Evolutionary conservation across 2,113 vertebrate genomes (phyloP), one percentile per base, ranked within the genome.

Genomic region (Microtus montanus): DNA sequence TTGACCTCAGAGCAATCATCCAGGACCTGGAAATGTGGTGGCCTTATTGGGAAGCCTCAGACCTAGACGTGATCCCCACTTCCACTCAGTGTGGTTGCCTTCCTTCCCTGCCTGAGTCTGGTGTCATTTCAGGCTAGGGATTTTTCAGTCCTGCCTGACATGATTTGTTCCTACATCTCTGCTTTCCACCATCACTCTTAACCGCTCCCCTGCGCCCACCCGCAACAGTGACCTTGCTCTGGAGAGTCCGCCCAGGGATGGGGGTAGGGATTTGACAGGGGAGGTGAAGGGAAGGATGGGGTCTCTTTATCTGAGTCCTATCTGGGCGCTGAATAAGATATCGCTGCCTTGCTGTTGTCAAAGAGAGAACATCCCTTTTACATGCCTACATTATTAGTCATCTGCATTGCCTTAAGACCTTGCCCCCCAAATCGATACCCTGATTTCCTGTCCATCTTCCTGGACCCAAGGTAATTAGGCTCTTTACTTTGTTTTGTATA

Each of bases 401-500:
- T 94, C 95, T 82, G 87, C 41, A 94, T 93, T 75, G 95, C 92
- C 96, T 97, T 96, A 97, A 98, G 97, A 94, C 96, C 93, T 61
- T 83, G 92, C 97, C 91, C 64, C 90, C 96, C 96, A 96, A 96
- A 98, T 98, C 98, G 97, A 98, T 98, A 98, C 54, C 24, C 75
- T 92, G 94, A 97, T 98, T 98, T 98, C 94, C 93, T 98, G 97
- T 98, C 98, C 92, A 92, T 98, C 97, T 97, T 75, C 92, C 85
- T 96, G 89, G 90, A 95, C 96, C 71, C 95, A 86, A 96, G 97
- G 97, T 98, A 97, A 97, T 96, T 95, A 98, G 96, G 96, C 86
- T 80, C 92, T 97, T 98, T 97, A 88, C 97, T 98, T 97, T 98
- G 95, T 98, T 98, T 98, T 98, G 86, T 97, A 82, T 97, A 90